Evolutionary conservation across 2,113 vertebrate genomes (phyloP).

Genomic region (Rhinopomastus cyanomelas): DNA sequence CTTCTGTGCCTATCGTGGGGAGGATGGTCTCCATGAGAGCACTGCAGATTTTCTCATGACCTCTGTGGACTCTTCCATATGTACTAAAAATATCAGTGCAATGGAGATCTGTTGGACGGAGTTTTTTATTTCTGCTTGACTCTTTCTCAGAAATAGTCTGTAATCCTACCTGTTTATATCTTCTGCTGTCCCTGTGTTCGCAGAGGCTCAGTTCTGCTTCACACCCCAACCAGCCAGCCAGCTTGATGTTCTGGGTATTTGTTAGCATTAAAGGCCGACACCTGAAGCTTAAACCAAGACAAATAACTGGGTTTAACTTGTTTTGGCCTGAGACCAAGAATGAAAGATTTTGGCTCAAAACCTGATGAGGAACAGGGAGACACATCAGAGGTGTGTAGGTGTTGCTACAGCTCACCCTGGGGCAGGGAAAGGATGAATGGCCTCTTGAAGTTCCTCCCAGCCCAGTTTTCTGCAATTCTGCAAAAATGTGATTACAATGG

Average conservation of each 20-base stretch:
- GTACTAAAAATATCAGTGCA: neutral
- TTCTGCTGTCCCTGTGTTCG: accelerated
- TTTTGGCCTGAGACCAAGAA: slow-evolving; percentile 7
- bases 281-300: neutral
- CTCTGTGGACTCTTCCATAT: neutral
- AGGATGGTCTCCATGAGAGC: accelerated
- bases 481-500: neutral
- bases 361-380: neutral
- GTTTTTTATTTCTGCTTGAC: neutral
- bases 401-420: neutral
- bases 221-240: neutral
- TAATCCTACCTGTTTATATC: neutral
- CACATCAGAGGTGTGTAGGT: neutral
- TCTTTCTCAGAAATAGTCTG: neutral
- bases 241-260: neutral
- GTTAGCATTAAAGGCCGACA: neutral
- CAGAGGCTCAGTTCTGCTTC: neutral
- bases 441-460: neutral
- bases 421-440: neutral
- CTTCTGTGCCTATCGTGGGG: neutral
- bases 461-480: neutral
- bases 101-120: neutral
- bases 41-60: neutral
- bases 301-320: neutral
- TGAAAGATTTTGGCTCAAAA: neutral